Base-by-base conservation (phyloP, 2,888 invertebrate species). In the Nomada lathburiana region DNA sequence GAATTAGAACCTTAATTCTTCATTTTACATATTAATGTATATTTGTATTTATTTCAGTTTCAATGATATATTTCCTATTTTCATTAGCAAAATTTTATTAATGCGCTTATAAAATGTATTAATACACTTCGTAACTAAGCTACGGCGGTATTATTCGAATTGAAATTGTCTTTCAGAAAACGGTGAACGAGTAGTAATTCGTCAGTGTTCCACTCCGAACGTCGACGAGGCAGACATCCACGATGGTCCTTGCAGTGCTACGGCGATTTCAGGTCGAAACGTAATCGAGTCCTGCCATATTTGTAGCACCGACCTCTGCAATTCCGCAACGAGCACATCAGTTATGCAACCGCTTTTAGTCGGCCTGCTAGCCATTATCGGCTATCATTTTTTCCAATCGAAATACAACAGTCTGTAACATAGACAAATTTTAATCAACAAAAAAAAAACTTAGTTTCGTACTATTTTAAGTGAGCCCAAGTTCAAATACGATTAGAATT, bases 271-370 rank as follows among this genome's bases (percentile, higher is more conserved):
- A 26, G 63, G 73, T 53, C 83, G 63, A 67, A 88, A 81, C 47
- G 84, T 88, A 23, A 78, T 92, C 72, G 92, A 92, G 55, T 93
- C 93, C 55, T 93, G 93, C 76, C 86, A 93, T 81, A 91, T 93
- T 79, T 93, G 93, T 79, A 91, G 84, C 74, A 91, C 89, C 44
- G 92, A 93, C 85, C 87, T 91, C 36, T 93, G 93, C 83, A 93
- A 93, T 76, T 91, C 92, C 18, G 92, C 93, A 26, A 89, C 87
- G 59, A 88, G 87, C 42, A 79, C 88, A 59, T 89, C 90, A 44
- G 83, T 79, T 16, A 72, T 85, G 62, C 88, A 88, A 67, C 52
- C 91, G n/a, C 75, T 92, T 29, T 87, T 88, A 23, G 60, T 88
- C 23, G 79, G 71, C 44, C 68, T 87, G 1, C 68, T 91, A 44